A percentile compares a stretch with the other conserved stretches of the same genome.
These are phyloP conservation scores for Rhynchonema sp. DNA, from an alignment of 2,888 invertebrate species.

Conservation along the genomic window DNA sequence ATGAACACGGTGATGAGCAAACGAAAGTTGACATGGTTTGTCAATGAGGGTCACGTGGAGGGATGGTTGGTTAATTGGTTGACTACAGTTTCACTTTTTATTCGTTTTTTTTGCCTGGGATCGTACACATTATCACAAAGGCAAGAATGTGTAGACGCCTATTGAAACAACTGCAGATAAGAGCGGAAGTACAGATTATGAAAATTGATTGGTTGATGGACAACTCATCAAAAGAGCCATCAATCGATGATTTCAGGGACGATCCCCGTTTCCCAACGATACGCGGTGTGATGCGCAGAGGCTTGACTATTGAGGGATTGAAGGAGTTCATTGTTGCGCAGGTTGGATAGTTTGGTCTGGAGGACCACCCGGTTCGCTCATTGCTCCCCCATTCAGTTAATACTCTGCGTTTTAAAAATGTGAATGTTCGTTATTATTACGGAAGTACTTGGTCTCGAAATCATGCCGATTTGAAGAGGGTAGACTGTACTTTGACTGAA, in stretches of 20 bases:
- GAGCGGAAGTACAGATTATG: not conserved
- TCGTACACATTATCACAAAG: not conserved
- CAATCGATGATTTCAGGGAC: conserved; percentile 53
- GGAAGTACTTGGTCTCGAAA: no score
- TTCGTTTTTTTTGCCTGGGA: no score
- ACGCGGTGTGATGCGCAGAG: conserved; percentile 75
- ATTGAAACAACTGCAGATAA: not conserved
- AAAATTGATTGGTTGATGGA: no score
- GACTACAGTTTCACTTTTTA: no score
- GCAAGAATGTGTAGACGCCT: no score
- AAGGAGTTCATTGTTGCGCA: conserved; percentile 88
- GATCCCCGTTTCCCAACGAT: conserved; percentile 98
- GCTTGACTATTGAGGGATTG: conserved; percentile 90
- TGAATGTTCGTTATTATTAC: no score
- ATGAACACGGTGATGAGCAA: conserved; percentile 94
- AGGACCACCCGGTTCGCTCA: not conserved
- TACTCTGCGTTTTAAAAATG: no score
- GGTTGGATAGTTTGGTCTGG: conserved; percentile 15
- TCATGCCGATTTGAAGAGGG: no score
- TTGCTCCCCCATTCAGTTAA: no score
- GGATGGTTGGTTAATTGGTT: conserved; percentile 50
- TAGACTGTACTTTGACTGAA: no score
- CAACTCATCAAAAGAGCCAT: no score
- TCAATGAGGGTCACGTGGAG: conserved; percentile 73
- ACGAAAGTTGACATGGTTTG: conserved; percentile 92